Evolutionary conservation across 2,797 vertebrate genomes (phyloP), one percentile per base, ranked within the genome.

Genomic region (Anguilla pacifica): DNA sequence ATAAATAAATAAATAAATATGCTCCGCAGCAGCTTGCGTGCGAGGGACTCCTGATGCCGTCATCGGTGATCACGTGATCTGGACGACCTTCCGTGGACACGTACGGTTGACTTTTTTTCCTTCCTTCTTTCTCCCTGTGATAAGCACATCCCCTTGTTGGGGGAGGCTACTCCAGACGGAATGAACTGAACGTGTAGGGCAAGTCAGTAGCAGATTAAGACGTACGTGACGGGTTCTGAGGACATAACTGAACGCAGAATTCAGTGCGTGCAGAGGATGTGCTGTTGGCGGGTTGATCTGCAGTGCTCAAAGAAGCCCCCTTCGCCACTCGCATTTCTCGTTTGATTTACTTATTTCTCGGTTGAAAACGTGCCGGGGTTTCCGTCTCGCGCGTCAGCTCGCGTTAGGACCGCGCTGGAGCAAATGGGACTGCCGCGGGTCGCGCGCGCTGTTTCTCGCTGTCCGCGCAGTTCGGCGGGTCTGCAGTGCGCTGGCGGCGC

Each of bases 131-230:
- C 82, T 74, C 84, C 64, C 87, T 87, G 83, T 82, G 85, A 89
- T 89, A 86, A 74, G 88, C 87, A 87, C 59, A 51, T 82, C 31
- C 28, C 79, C 88, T 35, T 1, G 35, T 85, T 79, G 87, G 83
- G 61, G 87, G 88, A 61, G 53, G 81, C 61, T 86, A 64, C 13
- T 83, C 46, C 35, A n/a, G 46, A 84, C 83, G 61, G 79, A 85
- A 53, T 77, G 51, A 84, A 83, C 64, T 59, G 82, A 89, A 85
- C 77, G 86, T 79, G 86, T 89, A 88, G 61, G 43, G 86, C 53
- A 83, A 85, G 88, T 89, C 83, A 46, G 83, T 77, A 0, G 22
- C 61, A 86, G 86, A 90, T 89, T 84, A 88, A 87, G 57, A n/a
- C 57, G 4, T 59, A 35, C 11, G 0, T 31, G 82, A 31, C n/a